Conservation (phyloP, 2,888 invertebrate genomes). For the Tetrapedia diversipes region DNA sequence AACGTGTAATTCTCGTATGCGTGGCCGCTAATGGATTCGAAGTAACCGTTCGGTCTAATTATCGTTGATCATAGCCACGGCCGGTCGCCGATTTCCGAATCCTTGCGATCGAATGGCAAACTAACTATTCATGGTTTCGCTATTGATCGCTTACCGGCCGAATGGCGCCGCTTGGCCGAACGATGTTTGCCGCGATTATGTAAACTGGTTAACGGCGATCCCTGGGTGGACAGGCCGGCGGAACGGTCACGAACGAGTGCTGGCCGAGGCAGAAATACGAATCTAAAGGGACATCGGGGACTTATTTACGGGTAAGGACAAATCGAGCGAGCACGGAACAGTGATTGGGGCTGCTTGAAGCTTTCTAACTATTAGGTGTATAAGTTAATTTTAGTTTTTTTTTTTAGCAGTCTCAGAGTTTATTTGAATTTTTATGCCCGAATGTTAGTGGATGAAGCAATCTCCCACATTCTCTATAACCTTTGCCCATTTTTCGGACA, state of each 20-base stretch:
- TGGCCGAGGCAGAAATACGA: slow-evolving; percentile 15
- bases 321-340: not conserved
- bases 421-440: too few relatives aligned
- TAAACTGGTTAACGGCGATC: slow-evolving; percentile 15
- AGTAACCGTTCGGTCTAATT: slow-evolving; percentile 49
- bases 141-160: not conserved
- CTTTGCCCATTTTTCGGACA: too few relatives aligned
- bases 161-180: not conserved
- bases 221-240: not conserved
- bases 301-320: slow-evolving; percentile 6
- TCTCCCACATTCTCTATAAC: too few relatives aligned
- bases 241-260: not conserved
- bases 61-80: slow-evolving; percentile 24
- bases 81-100: slow-evolving; percentile 13
- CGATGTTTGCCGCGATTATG: slow-evolving; percentile 17
- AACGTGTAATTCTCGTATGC: slow-evolving; percentile 32
- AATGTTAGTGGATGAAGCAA: too few relatives aligned
- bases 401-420: too few relatives aligned
- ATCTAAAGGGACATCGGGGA: not conserved
- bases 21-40: slow-evolving; percentile 51
- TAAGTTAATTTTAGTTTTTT: too few relatives aligned
- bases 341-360: not conserved
- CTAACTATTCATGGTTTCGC: slow-evolving; percentile 26
- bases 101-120: not conserved
- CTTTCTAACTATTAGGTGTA: too few relatives aligned